Conservation (phyloP, 2,888 invertebrate genomes). For the Tipula confusa region DNA sequence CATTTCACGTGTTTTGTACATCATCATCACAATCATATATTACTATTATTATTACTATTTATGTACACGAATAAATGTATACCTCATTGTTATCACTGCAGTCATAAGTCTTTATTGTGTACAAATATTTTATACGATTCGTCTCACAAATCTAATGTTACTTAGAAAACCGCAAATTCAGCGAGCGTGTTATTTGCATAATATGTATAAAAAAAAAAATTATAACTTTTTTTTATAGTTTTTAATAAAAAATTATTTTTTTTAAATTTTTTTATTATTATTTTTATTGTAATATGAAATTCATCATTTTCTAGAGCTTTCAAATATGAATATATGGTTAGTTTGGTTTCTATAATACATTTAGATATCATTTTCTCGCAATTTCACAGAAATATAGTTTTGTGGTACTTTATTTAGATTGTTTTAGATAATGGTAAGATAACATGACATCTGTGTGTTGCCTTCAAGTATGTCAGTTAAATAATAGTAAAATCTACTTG, state of each 20-base stretch:
- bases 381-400: neutral
- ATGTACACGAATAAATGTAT: too few species aligned
- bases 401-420: neutral
- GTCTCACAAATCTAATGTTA: constrained; percentile 44
- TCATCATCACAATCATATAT: neutral
- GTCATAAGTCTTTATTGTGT: neutral
- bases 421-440: too few species aligned
- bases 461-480: too few species aligned
- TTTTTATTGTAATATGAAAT: neutral
- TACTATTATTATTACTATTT: neutral
- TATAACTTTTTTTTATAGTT: neutral
- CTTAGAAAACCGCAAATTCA: constrained; percentile 46
- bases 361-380: neutral
- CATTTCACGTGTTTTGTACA: neutral
- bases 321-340: neutral
- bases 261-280: too few species aligned
- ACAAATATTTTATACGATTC: neutral
- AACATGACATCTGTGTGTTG: too few species aligned
- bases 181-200: constrained; percentile 41
- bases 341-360: neutral
- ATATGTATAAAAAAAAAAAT: too few species aligned
- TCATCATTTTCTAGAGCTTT: neutral
- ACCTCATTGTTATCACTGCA: neutral
- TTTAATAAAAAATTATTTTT: neutral
- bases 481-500: too few species aligned